Conservation (phyloP, 2,797 vertebrate genomes). For the Periparus ater region DNA sequence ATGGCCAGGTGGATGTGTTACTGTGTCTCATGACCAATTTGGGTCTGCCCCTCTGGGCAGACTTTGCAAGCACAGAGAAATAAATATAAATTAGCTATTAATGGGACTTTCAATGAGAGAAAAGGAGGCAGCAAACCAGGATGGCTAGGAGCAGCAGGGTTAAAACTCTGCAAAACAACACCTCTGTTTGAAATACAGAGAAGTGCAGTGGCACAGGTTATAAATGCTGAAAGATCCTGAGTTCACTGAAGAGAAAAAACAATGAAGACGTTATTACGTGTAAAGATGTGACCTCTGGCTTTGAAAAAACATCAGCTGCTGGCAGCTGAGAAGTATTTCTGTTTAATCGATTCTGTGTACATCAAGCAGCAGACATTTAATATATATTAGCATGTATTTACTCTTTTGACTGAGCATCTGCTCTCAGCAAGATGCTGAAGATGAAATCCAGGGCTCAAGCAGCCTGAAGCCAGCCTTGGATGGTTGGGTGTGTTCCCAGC, state of each 20-base stretch:
- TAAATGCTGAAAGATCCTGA: neutral
- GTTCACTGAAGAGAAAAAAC: neutral
- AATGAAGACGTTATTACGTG: accelerated
- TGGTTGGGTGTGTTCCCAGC: accelerated
- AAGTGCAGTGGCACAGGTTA: neutral
- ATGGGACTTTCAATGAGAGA: neutral
- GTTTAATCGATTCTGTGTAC: neutral
- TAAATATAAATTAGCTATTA: neutral
- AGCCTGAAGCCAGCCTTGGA: neutral
- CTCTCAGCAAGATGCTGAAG: neutral
- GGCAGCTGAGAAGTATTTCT: neutral
- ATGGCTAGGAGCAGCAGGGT: neutral
- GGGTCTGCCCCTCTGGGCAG: neutral
- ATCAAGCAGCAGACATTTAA: neutral
- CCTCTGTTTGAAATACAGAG: neutral
- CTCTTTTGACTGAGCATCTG: neutral
- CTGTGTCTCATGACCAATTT: neutral
- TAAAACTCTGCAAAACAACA: neutral
- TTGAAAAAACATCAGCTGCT: neutral
- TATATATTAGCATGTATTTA: neutral
- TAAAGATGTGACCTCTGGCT: neutral
- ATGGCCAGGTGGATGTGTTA: accelerated
- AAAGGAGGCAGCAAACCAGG: neutral
- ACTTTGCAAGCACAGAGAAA: neutral
- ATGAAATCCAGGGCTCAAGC: accelerated